Percentiles rank a stretch among this genome's conserved stretches.
Evolutionary conservation across 23 tunicate species (phyloP).

Genomic region (Botrylloides violaceus): DNA sequence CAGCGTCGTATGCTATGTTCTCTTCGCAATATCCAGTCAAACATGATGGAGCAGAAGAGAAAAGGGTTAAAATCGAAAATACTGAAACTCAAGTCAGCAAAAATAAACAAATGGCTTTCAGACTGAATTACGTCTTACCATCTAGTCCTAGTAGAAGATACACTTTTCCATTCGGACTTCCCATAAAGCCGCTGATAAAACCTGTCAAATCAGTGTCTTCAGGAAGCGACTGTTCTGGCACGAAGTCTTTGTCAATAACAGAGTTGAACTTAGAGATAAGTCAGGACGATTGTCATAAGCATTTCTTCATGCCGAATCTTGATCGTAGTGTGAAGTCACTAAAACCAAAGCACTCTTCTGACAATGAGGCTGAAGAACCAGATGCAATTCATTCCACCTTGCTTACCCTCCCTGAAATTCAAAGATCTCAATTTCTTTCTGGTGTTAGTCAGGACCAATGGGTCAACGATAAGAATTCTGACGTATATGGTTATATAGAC

Average conservation of each 20-base stretch:
- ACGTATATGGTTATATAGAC: too few species aligned
- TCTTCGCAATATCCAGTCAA: slow-evolving; percentile 11
- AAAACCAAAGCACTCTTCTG: background rate
- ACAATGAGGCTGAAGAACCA: background rate
- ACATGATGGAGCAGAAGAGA: slow-evolving; percentile 1
- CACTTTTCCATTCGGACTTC: background rate
- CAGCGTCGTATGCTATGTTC: slow-evolving; percentile 3
- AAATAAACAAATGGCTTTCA: background rate
- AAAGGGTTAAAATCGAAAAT: background rate
- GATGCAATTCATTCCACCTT: background rate
- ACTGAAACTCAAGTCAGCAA: background rate
- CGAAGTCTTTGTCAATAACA: slow-evolving; percentile 6
- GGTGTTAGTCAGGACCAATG: too few species aligned
- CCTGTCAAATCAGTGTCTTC: slow-evolving; percentile 11
- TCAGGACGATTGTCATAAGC: background rate
- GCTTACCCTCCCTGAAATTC: background rate
- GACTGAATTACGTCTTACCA: background rate
- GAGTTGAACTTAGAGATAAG: slow-evolving; percentile 10
- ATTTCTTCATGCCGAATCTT: background rate
- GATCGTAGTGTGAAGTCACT: background rate
- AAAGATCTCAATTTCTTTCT: too few species aligned
- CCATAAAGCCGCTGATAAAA: background rate
- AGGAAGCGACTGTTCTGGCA: background rate
- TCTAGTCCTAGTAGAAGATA: background rate
- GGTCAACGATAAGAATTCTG: too few species aligned